Conservation (phyloP, 2,797 vertebrate genomes). For the Channallabes apus region DNA sequence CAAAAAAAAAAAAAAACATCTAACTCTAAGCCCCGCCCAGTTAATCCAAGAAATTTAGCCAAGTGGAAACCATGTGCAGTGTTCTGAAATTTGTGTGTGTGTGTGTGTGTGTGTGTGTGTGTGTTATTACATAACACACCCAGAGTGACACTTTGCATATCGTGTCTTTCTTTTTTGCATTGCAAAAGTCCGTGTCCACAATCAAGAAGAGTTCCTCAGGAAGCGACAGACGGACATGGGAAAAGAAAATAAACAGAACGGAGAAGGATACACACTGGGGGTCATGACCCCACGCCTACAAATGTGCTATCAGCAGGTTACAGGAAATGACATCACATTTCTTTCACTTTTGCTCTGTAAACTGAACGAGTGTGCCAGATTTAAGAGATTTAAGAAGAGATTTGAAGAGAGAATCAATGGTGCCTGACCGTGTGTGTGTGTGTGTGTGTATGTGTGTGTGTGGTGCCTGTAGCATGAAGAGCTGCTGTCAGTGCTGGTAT, state of each 20-base stretch:
- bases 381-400: background rate
- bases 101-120: background rate
- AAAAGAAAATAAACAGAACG: background rate
- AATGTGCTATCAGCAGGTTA: background rate
- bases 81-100: background rate
- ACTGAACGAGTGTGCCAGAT: background rate
- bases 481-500: conserved; percentile 2
- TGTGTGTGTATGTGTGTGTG: conserved; percentile 14
- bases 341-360: background rate
- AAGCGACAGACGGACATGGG: background rate
- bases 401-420: background rate
- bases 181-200: background rate
- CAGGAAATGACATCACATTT: conserved; percentile 17
- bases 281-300: background rate
- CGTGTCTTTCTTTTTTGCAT: background rate
- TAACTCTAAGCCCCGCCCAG: background rate
- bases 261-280: background rate
- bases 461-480: background rate
- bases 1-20: background rate
- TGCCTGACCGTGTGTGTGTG: background rate
- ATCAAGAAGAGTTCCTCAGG: background rate
- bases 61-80: background rate
- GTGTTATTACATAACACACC: background rate
- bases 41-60: background rate
- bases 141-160: background rate